Evolutionary conservation across 2,888 invertebrate genomes (phyloP), one percentile per base, ranked within the genome.

Genomic region (Coleophora flavipennella): DNA sequence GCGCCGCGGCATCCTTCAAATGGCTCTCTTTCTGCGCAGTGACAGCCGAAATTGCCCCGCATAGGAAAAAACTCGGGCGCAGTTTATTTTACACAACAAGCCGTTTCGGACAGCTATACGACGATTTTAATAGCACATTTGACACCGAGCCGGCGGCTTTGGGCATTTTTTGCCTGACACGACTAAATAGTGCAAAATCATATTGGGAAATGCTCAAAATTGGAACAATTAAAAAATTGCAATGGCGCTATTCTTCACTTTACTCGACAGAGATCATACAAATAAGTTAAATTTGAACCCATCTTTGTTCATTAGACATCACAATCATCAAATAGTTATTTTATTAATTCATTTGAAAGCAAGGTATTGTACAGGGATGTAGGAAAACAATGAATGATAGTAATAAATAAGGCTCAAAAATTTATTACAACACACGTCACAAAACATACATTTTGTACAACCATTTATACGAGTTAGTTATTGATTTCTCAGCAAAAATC

Each of bases 21-120:
- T 60, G 67, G 35, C 45, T 48, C 55, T 58, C 63, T 57, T 62
- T 75, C 60, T 70, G 52, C 56, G 50, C 56, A 62, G 51, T 80
- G 83, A 83, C 83, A 83, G 78, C 80, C 78, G 77, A 81, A 80
- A 81, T 78, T 68, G 67, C 67, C 66, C 67, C 55, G 63, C 65
- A 62, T 67, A 62, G 63, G 63, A 62, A 69, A 69, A 74, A 76
- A 70, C 66, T 57, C 57, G 46, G 59, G 54, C 61, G 62, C 68
- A 69, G 79, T 80, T 77, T 81, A 77, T 81, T 81, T 80, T 66
- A 71, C 69, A 73, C 67, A 75, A 79, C 78, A 76, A 73, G 71
- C 62, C 59, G 61, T 65, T 63, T 56, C 59, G 60, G 60, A 54
- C 57, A 55, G 61, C 50, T 55, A 53, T 53, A 51, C 46, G 48